Percentiles rank a stretch among this genome's conserved stretches.
Conservation (phyloP, 64 coral and sea anemone genomes). For the Trachythela sp. region DNA sequence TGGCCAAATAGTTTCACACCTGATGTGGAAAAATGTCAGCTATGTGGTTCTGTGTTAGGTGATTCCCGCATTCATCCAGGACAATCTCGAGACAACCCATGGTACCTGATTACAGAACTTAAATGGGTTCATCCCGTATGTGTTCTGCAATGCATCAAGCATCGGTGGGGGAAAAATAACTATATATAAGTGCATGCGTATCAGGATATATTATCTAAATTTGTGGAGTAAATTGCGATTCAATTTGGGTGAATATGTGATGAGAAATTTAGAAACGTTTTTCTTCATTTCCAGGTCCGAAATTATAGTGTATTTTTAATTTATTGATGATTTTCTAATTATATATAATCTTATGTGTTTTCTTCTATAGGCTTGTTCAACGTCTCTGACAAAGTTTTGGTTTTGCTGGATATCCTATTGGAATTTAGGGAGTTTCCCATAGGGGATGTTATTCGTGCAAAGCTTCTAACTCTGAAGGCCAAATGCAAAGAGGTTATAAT, state of each 20-base stretch:
- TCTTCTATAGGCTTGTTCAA: not conserved
- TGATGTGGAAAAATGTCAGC: not conserved
- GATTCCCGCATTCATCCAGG: not conserved
- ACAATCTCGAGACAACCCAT: not conserved
- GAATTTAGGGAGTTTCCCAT: constrained; percentile 2
- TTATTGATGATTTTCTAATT: too few species aligned
- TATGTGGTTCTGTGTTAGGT: not conserved
- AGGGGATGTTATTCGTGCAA: not conserved
- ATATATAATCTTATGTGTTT: not conserved
- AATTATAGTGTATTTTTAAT: too few species aligned
- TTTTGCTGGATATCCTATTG: not conserved
- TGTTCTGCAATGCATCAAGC: constrained; percentile 3
- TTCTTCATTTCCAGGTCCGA: too few species aligned
- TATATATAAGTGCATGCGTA: too few species aligned
- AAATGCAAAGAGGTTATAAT: not conserved
- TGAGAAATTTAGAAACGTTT: too few species aligned
- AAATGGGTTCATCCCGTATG: not conserved
- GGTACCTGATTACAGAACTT: not conserved
- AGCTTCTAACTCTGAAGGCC: not conserved
- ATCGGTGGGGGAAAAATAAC: not conserved
- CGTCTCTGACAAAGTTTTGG: not conserved
- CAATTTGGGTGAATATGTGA: too few species aligned
- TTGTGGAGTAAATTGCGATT: too few species aligned
- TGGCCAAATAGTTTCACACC: not conserved
- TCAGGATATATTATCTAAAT: too few species aligned